Conservation (phyloP, 35 echinoderm and acorn worm genomes). For the Holothuria glaberrima region DNA sequence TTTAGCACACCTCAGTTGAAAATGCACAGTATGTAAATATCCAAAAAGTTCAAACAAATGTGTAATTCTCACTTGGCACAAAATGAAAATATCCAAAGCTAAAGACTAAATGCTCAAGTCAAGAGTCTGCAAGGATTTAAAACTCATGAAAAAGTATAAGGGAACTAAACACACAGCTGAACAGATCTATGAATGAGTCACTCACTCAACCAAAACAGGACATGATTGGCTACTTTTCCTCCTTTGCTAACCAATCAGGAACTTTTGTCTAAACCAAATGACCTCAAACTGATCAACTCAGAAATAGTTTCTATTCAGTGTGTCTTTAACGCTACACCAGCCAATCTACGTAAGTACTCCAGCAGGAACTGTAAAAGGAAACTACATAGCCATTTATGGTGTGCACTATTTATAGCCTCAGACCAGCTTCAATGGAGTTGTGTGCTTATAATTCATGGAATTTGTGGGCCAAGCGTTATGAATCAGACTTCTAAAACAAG, state of each 20-base stretch:
- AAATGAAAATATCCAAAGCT: no score
- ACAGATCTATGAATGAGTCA: conserved; percentile 5
- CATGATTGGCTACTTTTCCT: conserved; percentile 37
- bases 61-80: no score
- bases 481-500: no score
- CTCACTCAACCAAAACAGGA: background rate
- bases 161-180: background rate
- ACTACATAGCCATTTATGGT: conserved; percentile 14
- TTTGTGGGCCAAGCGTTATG: no score
- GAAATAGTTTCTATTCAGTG: no score
- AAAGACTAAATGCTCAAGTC: background rate
- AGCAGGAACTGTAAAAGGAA: conserved; percentile 42
- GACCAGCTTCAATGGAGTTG: background rate
- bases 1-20: no score
- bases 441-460: no score
- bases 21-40: no score
- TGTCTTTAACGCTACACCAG: background rate
- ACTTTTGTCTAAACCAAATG: background rate
- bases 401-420: conserved; percentile 17
- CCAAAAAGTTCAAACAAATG: no score
- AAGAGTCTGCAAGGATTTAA: conserved; percentile 9
- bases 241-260: background rate
- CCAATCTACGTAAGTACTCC: conserved; percentile 18
- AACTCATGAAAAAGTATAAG: conserved; percentile 19
- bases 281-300: conserved; percentile 10